These are phyloP conservation scores for Diadegma fenestrale DNA, from an alignment of 2,888 invertebrate species.

Conservation along the genomic window DNA sequence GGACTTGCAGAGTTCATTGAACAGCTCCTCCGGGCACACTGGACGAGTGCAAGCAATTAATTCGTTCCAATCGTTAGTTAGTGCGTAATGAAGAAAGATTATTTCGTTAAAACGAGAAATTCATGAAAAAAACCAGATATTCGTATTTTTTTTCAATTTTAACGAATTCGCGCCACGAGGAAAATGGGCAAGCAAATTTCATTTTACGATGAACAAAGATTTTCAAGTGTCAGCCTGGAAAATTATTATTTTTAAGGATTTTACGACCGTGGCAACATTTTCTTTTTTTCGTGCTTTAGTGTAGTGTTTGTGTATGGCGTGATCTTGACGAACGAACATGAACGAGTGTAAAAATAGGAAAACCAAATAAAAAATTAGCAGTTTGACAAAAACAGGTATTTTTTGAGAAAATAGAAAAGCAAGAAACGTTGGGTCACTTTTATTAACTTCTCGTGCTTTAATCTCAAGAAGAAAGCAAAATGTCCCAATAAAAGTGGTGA, in stretches of 20 bases:
- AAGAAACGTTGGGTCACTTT: neutral
- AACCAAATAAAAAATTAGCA: neutral
- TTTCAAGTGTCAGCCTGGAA: neutral
- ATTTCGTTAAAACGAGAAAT: neutral
- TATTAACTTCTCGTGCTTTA: neutral
- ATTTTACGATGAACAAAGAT: no score
- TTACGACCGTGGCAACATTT: neutral
- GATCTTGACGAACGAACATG: neutral
- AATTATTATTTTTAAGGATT: neutral
- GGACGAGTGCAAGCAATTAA: slow-evolving; percentile 82
- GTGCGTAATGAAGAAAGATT: slow-evolving; percentile 32
- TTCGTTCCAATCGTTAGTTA: slow-evolving; percentile 65
- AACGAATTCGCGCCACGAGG: neutral
- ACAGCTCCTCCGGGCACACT: slow-evolving; percentile 98
- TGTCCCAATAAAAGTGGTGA: slow-evolving; percentile 44
- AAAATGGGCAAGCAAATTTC: neutral
- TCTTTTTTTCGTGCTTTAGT: slow-evolving; percentile 20
- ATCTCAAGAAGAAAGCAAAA: slow-evolving; percentile 4
- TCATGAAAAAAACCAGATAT: neutral
- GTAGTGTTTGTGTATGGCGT: slow-evolving; percentile 15
- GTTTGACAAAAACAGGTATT: slow-evolving; percentile 13
- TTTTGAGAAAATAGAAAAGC: neutral
- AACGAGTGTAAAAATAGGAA: slow-evolving; percentile 15
- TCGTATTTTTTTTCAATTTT: neutral
- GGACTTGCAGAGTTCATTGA: slow-evolving; percentile 98